Evolutionary conservation across 2,888 invertebrate genomes (phyloP).

Genomic region (Sesia apiformis): DNA sequence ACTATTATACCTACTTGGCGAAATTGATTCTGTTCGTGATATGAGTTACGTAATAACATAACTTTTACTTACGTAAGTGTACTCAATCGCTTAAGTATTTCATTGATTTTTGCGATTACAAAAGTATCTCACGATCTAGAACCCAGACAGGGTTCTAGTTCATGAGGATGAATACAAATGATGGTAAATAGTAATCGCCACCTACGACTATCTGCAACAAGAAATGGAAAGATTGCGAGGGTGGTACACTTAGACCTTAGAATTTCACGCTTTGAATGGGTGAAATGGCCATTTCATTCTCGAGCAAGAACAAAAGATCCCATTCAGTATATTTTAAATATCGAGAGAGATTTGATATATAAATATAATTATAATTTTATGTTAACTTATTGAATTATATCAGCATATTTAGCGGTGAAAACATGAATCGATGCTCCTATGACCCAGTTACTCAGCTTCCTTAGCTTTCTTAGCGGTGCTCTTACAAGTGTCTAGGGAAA

Average conservation of each 20-base stretch:
- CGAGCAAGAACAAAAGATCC: too few relatives aligned
- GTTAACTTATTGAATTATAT: not conserved
- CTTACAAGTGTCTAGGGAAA: conserved; percentile 67
- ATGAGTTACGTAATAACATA: not conserved
- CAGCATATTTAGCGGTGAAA: not conserved
- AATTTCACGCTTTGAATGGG: too few relatives aligned
- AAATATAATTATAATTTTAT: not conserved
- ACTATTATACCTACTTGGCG: not conserved
- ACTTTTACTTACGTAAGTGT: not conserved
- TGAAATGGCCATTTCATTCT: too few relatives aligned
- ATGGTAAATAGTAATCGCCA: too few relatives aligned
- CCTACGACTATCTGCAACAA: too few relatives aligned
- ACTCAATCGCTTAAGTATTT: not conserved
- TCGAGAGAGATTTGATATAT: not conserved
- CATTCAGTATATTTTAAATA: too few relatives aligned
- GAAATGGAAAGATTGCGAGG: too few relatives aligned
- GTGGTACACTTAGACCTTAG: too few relatives aligned
- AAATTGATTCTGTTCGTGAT: not conserved
- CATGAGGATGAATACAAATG: too few relatives aligned
- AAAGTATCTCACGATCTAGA: too few relatives aligned
- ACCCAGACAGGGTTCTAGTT: too few relatives aligned
- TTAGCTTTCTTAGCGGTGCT: conserved; percentile 55
- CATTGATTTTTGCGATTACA: not conserved
- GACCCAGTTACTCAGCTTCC: conserved; percentile 8
- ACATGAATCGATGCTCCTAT: not conserved